phyloP scores from a whole-genome alignment of 2,113 vertebrate genomes.

The Andinoacara biseriatus region DNA sequence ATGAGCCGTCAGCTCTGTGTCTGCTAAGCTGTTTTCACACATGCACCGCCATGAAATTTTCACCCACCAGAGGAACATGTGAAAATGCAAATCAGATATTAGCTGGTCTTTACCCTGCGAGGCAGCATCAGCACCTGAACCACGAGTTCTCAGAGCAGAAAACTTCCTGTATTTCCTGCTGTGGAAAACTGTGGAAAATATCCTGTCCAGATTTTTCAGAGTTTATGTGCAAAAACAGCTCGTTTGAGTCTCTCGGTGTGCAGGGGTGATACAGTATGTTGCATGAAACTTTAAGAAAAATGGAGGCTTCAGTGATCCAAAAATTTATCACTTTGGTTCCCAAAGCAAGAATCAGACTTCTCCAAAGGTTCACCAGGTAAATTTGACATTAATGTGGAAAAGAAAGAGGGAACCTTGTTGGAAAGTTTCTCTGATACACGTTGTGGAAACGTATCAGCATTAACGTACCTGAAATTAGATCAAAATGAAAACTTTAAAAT shows the following conservation, averaged over 20 bases:
- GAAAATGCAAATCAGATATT: not conserved
- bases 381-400: not conserved
- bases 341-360: not conserved
- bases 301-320: not conserved
- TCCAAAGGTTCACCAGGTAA: not conserved
- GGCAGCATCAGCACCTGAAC: not conserved
- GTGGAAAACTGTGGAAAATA: not conserved
- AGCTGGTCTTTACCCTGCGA: not conserved
- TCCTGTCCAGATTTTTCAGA: not conserved
- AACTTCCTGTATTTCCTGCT: not conserved
- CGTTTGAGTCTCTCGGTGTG: not conserved
- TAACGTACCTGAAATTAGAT: not conserved
- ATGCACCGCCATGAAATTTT: not conserved
- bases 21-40: not conserved
- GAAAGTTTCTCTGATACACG: not conserved
- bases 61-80: not conserved
- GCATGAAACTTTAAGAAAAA: not conserved
- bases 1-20: not conserved
- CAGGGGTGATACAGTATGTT: not conserved
- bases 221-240: not conserved
- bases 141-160: not conserved
- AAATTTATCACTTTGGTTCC: not conserved
- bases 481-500: not conserved
- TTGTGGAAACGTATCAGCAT: not conserved
- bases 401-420: not conserved